phyloP scores from a whole-genome alignment of 2,888 invertebrate genomes.

The Epirrhoe tristata region DNA sequence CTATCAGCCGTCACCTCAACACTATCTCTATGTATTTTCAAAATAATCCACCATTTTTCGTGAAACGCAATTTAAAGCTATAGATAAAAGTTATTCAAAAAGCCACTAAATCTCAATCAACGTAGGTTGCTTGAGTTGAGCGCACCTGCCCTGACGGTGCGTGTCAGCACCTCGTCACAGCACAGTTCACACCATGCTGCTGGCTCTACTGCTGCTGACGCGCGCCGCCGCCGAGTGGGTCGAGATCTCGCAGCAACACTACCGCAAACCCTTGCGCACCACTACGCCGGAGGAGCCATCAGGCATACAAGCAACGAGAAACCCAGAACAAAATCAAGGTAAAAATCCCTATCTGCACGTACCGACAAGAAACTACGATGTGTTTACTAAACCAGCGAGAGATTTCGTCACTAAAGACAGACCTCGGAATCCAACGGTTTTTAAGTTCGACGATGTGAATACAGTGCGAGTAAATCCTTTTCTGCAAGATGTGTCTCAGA shows the following conservation, averaged over 20 bases:
- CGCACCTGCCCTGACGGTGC: conserved; percentile 61
- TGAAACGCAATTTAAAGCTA: too few relatives aligned
- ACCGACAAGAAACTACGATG: not conserved
- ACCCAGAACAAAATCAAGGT: not conserved
- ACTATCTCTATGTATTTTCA: too few relatives aligned
- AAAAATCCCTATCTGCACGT: not conserved
- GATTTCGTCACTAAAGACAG: conserved; percentile 1
- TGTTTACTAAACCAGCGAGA: not conserved
- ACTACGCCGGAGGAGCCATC: not conserved
- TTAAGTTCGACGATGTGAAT: not conserved
- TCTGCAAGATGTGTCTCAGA: conserved; percentile 1
- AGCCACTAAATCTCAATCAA: too few relatives aligned
- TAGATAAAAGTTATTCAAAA: too few relatives aligned
- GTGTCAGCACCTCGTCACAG: conserved; percentile 51
- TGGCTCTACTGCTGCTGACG: conserved; percentile 57
- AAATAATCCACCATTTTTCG: too few relatives aligned
- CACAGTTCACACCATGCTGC: conserved; percentile 56
- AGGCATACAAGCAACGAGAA: not conserved
- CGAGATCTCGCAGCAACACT: conserved; percentile 74
- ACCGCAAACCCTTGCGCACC: conserved; percentile 55
- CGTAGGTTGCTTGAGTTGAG: conserved; percentile 42
- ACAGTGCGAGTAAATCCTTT: conserved; percentile 11
- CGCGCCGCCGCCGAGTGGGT: conserved; percentile 70
- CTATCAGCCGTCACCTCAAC: too few relatives aligned
- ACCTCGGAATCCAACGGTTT: conserved; percentile 3